Base-by-base conservation (phyloP, 2,888 invertebrate species). In the Keiferia lycopersicella region DNA sequence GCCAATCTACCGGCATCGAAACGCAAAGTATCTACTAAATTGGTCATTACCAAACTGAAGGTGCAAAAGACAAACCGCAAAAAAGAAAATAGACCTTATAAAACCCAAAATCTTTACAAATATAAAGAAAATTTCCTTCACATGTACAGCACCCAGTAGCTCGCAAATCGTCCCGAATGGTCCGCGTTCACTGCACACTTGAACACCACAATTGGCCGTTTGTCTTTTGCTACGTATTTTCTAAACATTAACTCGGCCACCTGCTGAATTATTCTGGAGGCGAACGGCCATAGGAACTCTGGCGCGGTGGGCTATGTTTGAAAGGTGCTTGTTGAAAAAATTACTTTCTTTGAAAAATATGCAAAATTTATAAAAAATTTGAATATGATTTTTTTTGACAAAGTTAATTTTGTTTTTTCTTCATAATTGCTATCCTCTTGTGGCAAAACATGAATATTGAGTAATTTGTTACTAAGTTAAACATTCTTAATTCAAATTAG, bases 241-340 rank as follows among this genome's bases (percentile, higher is more conserved):
- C 38, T 61, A 30, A 38, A 61, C 50, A 61, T 61, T 61, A 61
- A 61, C 61, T 61, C 7, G 61, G 61, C 51, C 38, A 50, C 61
- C 50, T 34, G 51, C 51, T 61, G 61, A 61, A 61, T 61, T 51
- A 61, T 61, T 61, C 50, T 50, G 34, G 34, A 16, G 16, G 26
- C 26, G 56, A 16, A 34, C 34, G 26, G 56, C 34, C 56, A 34
- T 34, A 56, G n/a, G 56, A 56, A 30, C 26, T 26, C 56, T 7
- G 56, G 34, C 6, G n/a, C 2, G 34, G 56, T 3, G 45, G 16
- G n/a, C 45, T 4, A 45, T 45, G 8, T 45, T 45, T n/a, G 16
- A 45, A n/a, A 45, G 3, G 16, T 6, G 14, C n/a, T 41, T n/a
- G 2, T 14, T n/a, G 41, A 3, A 41, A 41, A 41, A 41, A 8